Base-by-base conservation (phyloP, 2,113 vertebrate genomes). In the Psilopogon haemacephalus region DNA sequence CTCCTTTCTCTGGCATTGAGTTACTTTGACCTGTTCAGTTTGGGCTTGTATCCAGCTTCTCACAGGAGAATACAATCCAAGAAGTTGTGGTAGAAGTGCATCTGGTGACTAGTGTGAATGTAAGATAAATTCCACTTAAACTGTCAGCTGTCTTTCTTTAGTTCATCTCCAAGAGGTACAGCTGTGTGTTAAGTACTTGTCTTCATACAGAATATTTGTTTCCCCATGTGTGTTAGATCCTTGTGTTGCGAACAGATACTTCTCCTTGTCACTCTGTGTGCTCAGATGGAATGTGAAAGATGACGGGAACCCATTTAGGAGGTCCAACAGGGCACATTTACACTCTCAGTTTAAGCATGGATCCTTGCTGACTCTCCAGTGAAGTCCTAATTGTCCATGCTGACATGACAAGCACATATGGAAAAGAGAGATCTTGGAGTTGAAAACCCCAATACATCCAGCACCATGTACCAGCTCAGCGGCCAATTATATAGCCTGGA, bases 91-190 rank as follows among this genome's bases (percentile, higher is more conserved):
- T 88, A 30, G 48, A 90, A 90, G 48, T 42, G 18, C 40, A 46
- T 88, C 60, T 91, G 60, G 32, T 91, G 69, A 38, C 48, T 62
- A 86, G 27, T 84, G 42, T 30, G 80, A 69, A 52, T 33, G 27
- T 52, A 54, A 42, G 12, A 60, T 87, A 6, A 1, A 59, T 72
- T 84, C 54, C 59, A 32, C 42, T 81, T 68, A 68, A 88, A 56
- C 40, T 62, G 50, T 84, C 80, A 60, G 72, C 32, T 90, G 58
- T 84, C 80, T 48, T 86, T 93, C 72, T 92, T 62, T 64, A 54
- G 42, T 81, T 82, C 33, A 35, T 28, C 70, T 54, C 48, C 71
- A 58, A 44, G 50, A 84, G 42, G 64, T n/a, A 11, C 28, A 26
- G 24, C 30, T 48, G 40, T 62, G 50, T 23, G 4, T 18, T 24